These are phyloP conservation scores for Pluvialis apricaria DNA, from an alignment of 2,113 vertebrate genomes.

Conservation along the genomic window DNA sequence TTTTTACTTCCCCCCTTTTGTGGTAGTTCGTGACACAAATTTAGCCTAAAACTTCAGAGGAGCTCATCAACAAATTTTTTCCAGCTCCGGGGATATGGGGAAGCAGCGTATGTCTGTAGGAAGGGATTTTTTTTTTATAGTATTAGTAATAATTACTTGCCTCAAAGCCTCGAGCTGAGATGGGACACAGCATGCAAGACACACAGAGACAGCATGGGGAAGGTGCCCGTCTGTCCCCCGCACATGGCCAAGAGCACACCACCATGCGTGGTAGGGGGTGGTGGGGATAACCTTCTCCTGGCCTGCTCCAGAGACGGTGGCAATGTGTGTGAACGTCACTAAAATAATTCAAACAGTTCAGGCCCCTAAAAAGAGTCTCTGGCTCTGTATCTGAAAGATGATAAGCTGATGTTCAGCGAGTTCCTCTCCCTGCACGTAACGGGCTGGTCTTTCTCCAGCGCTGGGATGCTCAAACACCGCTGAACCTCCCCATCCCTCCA, in stretches of 20 bases:
- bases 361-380: not conserved
- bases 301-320: not conserved
- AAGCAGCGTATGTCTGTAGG: accelerated
- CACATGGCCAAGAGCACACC: not conserved
- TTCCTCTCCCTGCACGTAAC: not conserved
- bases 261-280: accelerated
- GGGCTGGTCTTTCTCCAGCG: not conserved
- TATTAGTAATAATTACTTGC: not conserved
- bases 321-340: not conserved
- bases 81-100: not conserved
- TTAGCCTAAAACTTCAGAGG: not conserved
- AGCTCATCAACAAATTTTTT: not conserved
- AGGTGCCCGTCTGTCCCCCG: not conserved
- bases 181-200: not conserved
- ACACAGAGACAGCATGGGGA: accelerated
- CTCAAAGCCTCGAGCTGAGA: not conserved
- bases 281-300: not conserved
- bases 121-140: not conserved
- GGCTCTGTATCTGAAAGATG: no score
- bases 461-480: accelerated
- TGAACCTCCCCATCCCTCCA: not conserved
- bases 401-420: accelerated
- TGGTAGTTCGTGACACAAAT: not conserved
- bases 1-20: not conserved
- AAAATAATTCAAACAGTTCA: not conserved